A percentile compares a stretch with the other conserved stretches of the same genome.
Evolutionary conservation across 2,797 vertebrate genomes (phyloP).

Genomic region (Phyllotis vaccarum): DNA sequence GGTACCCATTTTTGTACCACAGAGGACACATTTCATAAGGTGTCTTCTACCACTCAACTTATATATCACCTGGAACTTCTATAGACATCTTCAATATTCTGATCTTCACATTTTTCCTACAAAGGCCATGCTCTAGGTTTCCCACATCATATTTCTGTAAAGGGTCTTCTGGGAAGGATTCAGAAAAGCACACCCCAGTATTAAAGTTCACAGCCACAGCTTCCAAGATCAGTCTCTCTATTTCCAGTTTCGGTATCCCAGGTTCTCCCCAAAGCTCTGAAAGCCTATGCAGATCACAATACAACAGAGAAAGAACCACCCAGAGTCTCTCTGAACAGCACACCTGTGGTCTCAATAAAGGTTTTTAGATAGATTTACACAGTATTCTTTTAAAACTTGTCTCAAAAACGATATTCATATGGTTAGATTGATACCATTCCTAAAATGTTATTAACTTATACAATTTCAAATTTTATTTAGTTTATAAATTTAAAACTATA

Average conservation of each 20-base stretch:
- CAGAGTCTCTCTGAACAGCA: not conserved
- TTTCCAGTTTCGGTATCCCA: not conserved
- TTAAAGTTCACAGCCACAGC: not conserved
- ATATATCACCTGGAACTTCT: not conserved
- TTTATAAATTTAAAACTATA: not conserved
- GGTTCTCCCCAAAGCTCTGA: not conserved
- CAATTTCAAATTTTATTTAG: not conserved
- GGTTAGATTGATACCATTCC: constrained; percentile 2
- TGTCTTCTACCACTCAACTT: not conserved
- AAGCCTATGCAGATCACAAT: not conserved
- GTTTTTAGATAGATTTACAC: not conserved
- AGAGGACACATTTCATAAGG: not conserved
- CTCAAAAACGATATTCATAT: not conserved
- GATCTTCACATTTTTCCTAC: not conserved
- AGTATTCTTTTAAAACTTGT: not conserved
- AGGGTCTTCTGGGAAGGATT: not conserved
- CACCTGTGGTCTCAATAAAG: not conserved
- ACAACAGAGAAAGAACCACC: not conserved
- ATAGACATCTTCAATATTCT: not conserved
- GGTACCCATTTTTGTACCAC: not conserved
- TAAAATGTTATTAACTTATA: not conserved
- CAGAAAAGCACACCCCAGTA: not conserved
- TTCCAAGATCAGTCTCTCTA: not conserved
- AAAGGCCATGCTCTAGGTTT: not conserved
- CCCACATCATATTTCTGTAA: not conserved